Conservation (phyloP, 2,113 vertebrate species). For the Notiomystis cincta region DNA sequence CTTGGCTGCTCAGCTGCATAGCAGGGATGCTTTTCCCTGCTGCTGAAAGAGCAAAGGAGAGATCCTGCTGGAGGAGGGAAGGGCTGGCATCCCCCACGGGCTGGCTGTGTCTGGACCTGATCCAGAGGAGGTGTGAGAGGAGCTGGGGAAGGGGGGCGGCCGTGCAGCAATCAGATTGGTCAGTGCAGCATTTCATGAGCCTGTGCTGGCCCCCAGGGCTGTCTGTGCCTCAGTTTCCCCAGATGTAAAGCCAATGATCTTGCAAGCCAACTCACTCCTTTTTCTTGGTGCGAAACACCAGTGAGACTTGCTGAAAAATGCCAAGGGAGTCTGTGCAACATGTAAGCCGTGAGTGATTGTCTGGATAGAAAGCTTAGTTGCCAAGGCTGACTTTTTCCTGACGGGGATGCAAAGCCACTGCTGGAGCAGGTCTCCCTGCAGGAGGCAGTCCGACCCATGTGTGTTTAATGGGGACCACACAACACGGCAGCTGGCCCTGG, state of each 20-base stretch:
- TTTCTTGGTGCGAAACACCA: rapidly evolving
- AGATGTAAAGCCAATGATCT: not conserved
- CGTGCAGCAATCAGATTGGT: rapidly evolving
- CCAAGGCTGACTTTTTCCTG: not conserved
- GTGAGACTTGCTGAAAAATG: not conserved
- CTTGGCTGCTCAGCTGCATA: slow-evolving; percentile 35
- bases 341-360: rapidly evolving
- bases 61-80: not conserved
- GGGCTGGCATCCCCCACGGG: not conserved
- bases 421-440: not conserved
- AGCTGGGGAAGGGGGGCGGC: rapidly evolving
- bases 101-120: not conserved
- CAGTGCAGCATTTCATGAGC: not conserved
- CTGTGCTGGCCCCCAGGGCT: not conserved
- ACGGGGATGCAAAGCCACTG: not conserved
- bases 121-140: not conserved
- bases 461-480: slow-evolving; percentile 44
- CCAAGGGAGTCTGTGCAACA: not conserved
- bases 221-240: not conserved
- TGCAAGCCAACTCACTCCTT: not conserved
- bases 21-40: slow-evolving; percentile 14
- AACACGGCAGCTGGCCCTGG: not conserved
- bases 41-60: slow-evolving; percentile 26
- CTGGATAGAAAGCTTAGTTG: not conserved
- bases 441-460: not conserved